phyloP scores from a whole-genome alignment of 2,888 invertebrate genomes.

The Caradrina kadenii region DNA sequence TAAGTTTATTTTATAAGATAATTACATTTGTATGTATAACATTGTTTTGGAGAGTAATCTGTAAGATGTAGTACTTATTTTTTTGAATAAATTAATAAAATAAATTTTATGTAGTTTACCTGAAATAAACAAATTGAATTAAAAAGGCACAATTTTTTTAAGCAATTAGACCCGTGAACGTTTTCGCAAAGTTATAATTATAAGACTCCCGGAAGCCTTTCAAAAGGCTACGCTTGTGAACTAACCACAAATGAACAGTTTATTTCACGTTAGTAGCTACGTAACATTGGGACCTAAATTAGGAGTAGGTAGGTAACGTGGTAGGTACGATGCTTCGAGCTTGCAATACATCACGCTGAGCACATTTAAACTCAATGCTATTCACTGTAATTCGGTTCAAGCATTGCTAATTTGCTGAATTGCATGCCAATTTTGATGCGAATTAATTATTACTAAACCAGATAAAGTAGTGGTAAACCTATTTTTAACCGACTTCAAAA shows the following conservation, averaged over 20 bases:
- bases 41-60: too few relatives aligned
- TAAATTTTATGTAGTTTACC: too few relatives aligned
- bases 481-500: too few relatives aligned
- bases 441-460: conserved; percentile 9
- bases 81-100: too few relatives aligned
- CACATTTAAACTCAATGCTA: conserved; percentile 51
- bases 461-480: too few relatives aligned
- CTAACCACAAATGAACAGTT: too few relatives aligned
- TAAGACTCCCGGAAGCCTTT: neutral
- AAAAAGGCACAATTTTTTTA: too few relatives aligned
- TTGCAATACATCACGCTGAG: conserved; percentile 48
- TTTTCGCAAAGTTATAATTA: neutral
- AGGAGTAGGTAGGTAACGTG: conserved; percentile 14
- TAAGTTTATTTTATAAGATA: too few relatives aligned
- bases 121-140: too few relatives aligned
- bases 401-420: conserved; percentile 36
- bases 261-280: neutral
- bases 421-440: conserved; percentile 17
- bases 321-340: conserved; percentile 18
- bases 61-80: too few relatives aligned
- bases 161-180: too few relatives aligned
- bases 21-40: too few relatives aligned
- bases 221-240: neutral
- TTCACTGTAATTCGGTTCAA: conserved; percentile 40
- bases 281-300: conserved; percentile 20